Percentiles rank a stretch among this genome's conserved stretches.
Conservation (phyloP, 2,888 invertebrate genomes). For the Diogma glabrata region DNA sequence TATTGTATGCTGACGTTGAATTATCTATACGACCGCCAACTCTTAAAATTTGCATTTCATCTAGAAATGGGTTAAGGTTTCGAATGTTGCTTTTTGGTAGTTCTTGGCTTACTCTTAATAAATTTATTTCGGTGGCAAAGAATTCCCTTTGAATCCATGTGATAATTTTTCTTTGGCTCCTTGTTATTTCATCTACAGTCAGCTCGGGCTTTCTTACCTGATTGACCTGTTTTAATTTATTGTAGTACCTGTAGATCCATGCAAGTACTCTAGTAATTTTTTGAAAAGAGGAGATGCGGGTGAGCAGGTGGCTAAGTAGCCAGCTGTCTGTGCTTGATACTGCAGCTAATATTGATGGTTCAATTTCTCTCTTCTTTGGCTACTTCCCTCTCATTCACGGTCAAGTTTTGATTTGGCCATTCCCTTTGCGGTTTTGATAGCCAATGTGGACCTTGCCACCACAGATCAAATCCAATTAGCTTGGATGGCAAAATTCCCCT, state of each 20-base stretch:
- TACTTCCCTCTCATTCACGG: no score
- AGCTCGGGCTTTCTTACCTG: background rate
- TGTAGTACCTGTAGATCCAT: background rate
- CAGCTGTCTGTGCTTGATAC: background rate
- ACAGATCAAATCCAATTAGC: no score
- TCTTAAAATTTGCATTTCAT: background rate
- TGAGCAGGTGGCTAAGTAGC: background rate
- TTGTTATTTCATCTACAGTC: background rate
- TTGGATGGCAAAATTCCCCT: background rate
- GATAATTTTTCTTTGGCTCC: background rate
- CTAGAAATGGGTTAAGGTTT: background rate
- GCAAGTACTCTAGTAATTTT: background rate
- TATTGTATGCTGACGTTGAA: background rate
- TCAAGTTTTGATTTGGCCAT: no score
- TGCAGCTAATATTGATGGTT: background rate
- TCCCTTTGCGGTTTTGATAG: background rate
- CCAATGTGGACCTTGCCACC: background rate
- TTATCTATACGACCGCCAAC: background rate
- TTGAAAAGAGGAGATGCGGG: no score
- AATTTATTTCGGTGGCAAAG: background rate
- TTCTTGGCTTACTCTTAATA: no score
- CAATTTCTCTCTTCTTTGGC: no score
- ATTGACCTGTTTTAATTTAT: background rate
- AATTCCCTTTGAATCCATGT: background rate
- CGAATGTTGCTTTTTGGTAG: background rate